phyloP scores from a whole-genome alignment of 2,113 vertebrate species.

The Bos indicus region DNA sequence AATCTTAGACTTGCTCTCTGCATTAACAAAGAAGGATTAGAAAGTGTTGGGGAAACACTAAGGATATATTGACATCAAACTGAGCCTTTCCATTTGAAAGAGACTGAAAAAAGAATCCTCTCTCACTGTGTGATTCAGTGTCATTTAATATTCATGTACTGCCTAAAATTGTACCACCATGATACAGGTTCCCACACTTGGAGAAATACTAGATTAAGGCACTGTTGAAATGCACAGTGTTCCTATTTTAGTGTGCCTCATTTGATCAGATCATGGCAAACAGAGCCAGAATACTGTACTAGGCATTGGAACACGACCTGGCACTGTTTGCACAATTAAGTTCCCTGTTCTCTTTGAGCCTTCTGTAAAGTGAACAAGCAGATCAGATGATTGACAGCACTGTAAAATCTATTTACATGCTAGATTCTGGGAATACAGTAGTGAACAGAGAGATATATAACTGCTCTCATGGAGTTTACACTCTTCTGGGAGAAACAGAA shows the following conservation, averaged over 20 bases:
- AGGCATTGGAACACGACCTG: not conserved
- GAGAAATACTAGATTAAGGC: not conserved
- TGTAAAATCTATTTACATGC: not conserved
- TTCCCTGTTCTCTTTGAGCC: not conserved
- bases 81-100: not conserved
- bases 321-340: not conserved
- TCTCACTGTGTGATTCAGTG: not conserved
- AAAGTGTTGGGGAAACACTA: not conserved
- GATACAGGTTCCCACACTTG: not conserved
- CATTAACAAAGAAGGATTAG: not conserved
- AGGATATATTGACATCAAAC: not conserved
- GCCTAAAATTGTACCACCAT: not conserved
- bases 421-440: not conserved
- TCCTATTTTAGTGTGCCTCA: not conserved
- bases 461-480: not conserved
- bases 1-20: not conserved
- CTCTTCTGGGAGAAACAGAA: not conserved
- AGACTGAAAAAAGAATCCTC: not conserved
- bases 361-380: not conserved
- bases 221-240: not conserved
- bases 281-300: not conserved
- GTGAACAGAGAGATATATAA: not conserved
- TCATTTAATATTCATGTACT: not conserved
- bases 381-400: not conserved
- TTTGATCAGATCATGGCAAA: not conserved